A percentile compares a stretch with the other conserved stretches of the same genome.
These are phyloP conservation scores for Tortricodes alternella DNA, from an alignment of 2,888 invertebrate species.

Conservation along the genomic window DNA sequence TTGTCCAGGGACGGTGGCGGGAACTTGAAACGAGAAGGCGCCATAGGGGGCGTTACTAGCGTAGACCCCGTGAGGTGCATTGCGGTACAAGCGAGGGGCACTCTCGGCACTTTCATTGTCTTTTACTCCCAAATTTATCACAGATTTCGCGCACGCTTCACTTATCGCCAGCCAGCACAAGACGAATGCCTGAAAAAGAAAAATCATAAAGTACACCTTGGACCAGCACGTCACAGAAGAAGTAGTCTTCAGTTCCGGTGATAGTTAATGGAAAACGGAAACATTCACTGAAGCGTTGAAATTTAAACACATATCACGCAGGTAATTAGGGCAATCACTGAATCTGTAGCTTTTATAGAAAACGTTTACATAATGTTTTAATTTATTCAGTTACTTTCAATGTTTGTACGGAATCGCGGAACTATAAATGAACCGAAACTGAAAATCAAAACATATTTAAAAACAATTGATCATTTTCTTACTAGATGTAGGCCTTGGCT, in stretches of 20 bases:
- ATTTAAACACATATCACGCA: slow-evolving; percentile 23
- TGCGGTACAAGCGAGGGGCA: slow-evolving; percentile 61
- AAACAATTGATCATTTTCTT: no score
- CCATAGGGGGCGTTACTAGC: slow-evolving; percentile 67
- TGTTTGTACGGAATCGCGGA: slow-evolving; percentile 3
- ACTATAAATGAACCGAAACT: slow-evolving; percentile 1
- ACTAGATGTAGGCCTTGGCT: no score
- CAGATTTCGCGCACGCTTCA: slow-evolving; percentile 43
- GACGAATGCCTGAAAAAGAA: slow-evolving; percentile 59
- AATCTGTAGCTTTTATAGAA: slow-evolving; percentile 3
- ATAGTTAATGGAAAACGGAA: slow-evolving; percentile 18
- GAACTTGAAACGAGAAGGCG: slow-evolving; percentile 63
- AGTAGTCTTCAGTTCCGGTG: slow-evolving; percentile 22
- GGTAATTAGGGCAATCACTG: neutral
- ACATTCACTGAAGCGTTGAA: slow-evolving; percentile 15
- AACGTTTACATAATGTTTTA: slow-evolving; percentile 17
- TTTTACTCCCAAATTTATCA: slow-evolving; percentile 44
- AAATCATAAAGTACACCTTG: no score
- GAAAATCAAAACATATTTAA: no score
- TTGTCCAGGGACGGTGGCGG: slow-evolving; percentile 49
- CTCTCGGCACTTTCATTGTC: slow-evolving; percentile 63
- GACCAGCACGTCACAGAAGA: neutral
- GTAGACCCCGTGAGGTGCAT: slow-evolving; percentile 60
- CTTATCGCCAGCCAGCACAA: slow-evolving; percentile 57
- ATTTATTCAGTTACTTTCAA: slow-evolving; percentile 15